Evolutionary conservation across 2,113 vertebrate genomes (phyloP).

Genomic region (Notechis scutatus): DNA sequence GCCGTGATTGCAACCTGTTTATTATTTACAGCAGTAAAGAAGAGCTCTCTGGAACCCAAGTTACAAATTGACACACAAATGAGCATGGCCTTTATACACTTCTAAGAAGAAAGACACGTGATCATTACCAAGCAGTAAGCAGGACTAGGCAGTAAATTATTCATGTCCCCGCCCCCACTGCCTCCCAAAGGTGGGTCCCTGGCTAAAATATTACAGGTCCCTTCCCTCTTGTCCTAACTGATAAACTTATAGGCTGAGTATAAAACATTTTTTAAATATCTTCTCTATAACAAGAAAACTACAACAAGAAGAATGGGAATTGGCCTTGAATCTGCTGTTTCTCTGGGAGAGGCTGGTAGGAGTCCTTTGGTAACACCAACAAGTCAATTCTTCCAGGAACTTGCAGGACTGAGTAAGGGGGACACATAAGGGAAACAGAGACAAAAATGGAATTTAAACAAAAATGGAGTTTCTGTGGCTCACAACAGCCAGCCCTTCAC

Average conservation of each 20-base stretch:
- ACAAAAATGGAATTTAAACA: not conserved
- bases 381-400: not conserved
- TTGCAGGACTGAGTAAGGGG: not conserved
- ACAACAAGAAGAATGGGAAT: not conserved
- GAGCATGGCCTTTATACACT: not conserved
- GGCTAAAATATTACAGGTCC: not conserved
- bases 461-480: not conserved
- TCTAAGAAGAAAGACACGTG: not conserved
- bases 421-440: not conserved
- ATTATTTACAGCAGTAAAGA: not conserved
- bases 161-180: not conserved
- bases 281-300: not conserved
- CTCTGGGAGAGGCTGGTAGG: not conserved
- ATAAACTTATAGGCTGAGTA: not conserved
- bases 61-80: not conserved
- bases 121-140: not conserved
- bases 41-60: not conserved
- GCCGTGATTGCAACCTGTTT: not conserved
- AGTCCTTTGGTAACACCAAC: not conserved
- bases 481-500: not conserved
- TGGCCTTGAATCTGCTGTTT: not conserved
- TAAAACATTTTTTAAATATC: not conserved
- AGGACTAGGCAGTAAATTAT: not conserved
- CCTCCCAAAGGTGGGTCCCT: not conserved
- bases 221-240: not conserved